Evolutionary conservation across 2,888 invertebrate species (phyloP), one percentile per base, ranked within the genome.

Genomic region (Drosophila nigricruria): DNA sequence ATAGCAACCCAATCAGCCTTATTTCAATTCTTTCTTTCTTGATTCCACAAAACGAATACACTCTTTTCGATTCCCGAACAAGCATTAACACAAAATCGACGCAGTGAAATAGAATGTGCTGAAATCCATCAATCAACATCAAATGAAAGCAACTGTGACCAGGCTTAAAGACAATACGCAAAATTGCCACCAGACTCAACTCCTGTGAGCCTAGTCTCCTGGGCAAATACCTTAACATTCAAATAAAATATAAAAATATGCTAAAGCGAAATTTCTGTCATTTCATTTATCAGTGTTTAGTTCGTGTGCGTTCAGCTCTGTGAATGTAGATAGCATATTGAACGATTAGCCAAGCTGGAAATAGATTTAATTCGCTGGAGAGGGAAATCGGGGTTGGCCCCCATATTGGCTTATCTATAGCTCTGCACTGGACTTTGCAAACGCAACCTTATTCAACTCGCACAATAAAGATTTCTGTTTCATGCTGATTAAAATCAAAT

Each of bases 41-140:
- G 27, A 23, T 8, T 4, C 4, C 23, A 5, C 16, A 3, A 18
- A 6, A 32, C 49, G 8, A 6, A 32, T 30, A 32, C 14, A 32
- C 49, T 27, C 8, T 6, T 9, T 18, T 14, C 18, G 14, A 4
- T 32, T 8, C 0, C 4, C 18, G 3, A 30, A 1, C n/a, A 18
- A 12, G 18, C n/a, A 49, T 49, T 5, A 9, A 27, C 16, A 10
- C 12, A 49, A 32, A 56, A 36, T 52, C 42, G 50, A 16, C 25
- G 14, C 34, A 32, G 49, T 32, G 49, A 32, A 32, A 49, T 53
- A 18, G 53, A 38, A 32, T n/a, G 36, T 23, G 52, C 36, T 32
- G 30, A 40, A 73, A 52, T 30, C 64, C 74, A 76, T 76, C 76
- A 78, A 76, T 76, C 76, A 78, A 74, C 61, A 65, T 69, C 64